Base-by-base conservation (phyloP, 2,113 vertebrate genomes). In the Pelodiscus sinensis region DNA sequence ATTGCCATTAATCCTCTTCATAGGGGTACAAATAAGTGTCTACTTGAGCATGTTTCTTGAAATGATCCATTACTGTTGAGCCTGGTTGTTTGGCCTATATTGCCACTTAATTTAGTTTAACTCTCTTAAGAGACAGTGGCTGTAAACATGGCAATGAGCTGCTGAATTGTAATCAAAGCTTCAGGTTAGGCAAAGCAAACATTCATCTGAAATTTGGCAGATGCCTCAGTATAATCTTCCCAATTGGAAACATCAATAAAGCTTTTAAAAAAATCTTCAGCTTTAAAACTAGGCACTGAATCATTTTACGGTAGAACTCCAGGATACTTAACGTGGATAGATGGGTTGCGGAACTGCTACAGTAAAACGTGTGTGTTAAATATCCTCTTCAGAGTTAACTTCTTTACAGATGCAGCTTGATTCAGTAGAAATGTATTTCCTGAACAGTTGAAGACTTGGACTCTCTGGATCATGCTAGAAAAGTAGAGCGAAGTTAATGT, bases 111-210 rank as follows among this genome's bases (percentile, higher is more conserved):
- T 79, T 2, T 86, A 92, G 90, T 79, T 5, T 57, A 73, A 73
- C 22, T 73, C 71, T 73, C 35, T 73, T 73, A 54, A 94, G 75
- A 51, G 12, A 24, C 21, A 3, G 52, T 31, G 13, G 1, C 54
- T 18, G 14, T 44, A 65, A 88, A 73, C 0, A 0, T 77, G 19
- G 86, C 22, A 52, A 6, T 29, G 73, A 62, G 13, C 24, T 50
- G 86, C 87, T 88, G 84, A 84, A 55, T 0, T 19, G 15, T 2
- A 3, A 50, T 88, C 5, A 1, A 21, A 52, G 79, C 91, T 75
- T 95, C 80, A 52, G 25, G 79, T 78, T 87, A 21, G n/a, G 85
- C 85, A 68, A 81, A 81, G 78, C 44, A 94, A 89, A 65, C 81
- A 79, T 38, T 89, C 44, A n/a, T 79, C 81, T 7, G 79, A 54